These are phyloP conservation scores for Pachycephus smyrnensis DNA, from an alignment of 2,888 invertebrate species.

Conservation along the genomic window DNA sequence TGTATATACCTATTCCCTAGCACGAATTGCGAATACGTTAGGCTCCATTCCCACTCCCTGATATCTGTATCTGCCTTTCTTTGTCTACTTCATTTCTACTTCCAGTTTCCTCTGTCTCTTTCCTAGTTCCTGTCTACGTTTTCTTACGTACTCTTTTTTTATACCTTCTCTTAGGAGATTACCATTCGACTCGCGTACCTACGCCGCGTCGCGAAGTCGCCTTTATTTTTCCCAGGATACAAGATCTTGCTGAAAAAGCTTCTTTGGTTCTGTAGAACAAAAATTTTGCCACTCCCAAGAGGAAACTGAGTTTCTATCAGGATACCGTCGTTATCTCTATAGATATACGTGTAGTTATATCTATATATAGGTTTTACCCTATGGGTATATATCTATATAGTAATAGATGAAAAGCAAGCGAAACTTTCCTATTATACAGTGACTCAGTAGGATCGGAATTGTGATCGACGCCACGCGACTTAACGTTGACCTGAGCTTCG, in stretches of 20 bases:
- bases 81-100: neutral
- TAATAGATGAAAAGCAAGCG: neutral
- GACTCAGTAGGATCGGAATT: neutral
- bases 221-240: neutral
- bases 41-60: neutral
- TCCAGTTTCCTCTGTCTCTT: neutral
- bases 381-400: neutral
- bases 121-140: neutral
- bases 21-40: neutral
- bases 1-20: neutral
- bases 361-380: no score
- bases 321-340: neutral
- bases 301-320: neutral
- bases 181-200: neutral
- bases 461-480: neutral
- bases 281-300: neutral
- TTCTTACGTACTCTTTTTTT: neutral
- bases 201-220: neutral
- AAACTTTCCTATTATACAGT: neutral
- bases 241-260: neutral
- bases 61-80: neutral
- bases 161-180: neutral
- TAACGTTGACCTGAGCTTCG: neutral
- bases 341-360: no score
- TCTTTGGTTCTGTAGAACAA: neutral